These are phyloP conservation scores for Lepidocyrtinus sp. DNA, from an alignment of 2,888 invertebrate genomes.

Conservation along the genomic window DNA sequence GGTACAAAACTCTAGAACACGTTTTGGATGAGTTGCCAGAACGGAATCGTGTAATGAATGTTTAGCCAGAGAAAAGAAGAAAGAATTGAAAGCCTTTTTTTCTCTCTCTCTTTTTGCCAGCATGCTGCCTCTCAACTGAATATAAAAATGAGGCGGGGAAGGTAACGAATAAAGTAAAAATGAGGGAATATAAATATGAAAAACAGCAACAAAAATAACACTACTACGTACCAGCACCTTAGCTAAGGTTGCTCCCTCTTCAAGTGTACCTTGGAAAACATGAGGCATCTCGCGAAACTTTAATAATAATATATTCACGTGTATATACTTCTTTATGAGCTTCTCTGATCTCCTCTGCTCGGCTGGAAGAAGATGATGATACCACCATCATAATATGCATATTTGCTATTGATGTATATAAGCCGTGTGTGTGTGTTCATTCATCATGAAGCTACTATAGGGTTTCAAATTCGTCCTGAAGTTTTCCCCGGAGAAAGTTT, in stretches of 20 bases:
- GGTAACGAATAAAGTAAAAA: neutral
- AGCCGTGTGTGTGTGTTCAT: neutral
- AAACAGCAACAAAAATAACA: neutral
- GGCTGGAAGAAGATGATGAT: neutral
- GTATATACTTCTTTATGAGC: neutral
- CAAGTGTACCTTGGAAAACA: neutral
- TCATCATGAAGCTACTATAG: neutral
- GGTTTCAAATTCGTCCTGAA: neutral
- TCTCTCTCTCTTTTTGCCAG: neutral
- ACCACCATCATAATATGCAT: neutral
- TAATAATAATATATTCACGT: neutral
- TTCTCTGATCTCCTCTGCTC: neutral
- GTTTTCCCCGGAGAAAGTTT: no score
- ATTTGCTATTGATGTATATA: no score
- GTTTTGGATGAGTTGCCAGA: slow-evolving; percentile 42
- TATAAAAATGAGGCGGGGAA: neutral
- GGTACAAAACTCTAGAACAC: slow-evolving; percentile 1
- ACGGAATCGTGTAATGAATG: slow-evolving; percentile 43
- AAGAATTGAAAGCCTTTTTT: neutral
- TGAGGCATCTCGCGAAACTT: neutral
- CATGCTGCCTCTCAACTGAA: neutral
- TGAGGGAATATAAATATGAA: neutral
- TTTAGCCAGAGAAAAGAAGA: slow-evolving; percentile 22
- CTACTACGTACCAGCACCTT: no score
- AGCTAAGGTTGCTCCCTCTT: no score